These are phyloP conservation scores for Zosterops pallidus DNA, from an alignment of 2,113 vertebrate species.

Conservation along the genomic window DNA sequence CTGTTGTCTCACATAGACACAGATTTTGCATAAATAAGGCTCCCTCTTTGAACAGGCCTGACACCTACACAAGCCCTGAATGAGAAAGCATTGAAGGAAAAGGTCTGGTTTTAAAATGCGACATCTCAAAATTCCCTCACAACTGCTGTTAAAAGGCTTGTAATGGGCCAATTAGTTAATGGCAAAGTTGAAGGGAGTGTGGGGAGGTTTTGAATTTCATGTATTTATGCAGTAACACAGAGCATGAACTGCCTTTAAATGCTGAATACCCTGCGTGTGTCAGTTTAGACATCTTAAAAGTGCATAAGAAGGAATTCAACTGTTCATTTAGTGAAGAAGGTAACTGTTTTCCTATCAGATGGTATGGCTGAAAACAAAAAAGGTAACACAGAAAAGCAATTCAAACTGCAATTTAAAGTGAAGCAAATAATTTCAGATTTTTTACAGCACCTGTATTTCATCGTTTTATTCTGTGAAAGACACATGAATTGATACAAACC, in stretches of 20 bases:
- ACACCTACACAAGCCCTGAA: neutral
- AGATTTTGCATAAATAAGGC: neutral
- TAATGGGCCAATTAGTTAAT: neutral
- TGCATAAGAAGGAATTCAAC: neutral
- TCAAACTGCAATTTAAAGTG: neutral
- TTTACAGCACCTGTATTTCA: neutral
- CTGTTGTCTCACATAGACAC: neutral
- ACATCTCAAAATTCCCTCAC: neutral
- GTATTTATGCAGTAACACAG: neutral
- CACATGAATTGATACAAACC: neutral
- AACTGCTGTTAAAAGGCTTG: neutral
- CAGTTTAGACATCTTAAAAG: neutral
- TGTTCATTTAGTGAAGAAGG: neutral
- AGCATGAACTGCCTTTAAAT: neutral
- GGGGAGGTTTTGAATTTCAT: neutral
- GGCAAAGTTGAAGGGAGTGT: neutral
- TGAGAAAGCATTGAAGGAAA: neutral
- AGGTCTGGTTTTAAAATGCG: neutral
- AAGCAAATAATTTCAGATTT: neutral
- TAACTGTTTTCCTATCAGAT: neutral
- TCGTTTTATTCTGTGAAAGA: neutral
- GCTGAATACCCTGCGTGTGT: fast-evolving
- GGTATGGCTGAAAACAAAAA: neutral
- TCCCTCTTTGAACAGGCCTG: neutral
- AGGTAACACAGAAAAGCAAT: neutral